Base-by-base conservation (phyloP, 2,888 invertebrate genomes). In the Embidobia sp. region DNA sequence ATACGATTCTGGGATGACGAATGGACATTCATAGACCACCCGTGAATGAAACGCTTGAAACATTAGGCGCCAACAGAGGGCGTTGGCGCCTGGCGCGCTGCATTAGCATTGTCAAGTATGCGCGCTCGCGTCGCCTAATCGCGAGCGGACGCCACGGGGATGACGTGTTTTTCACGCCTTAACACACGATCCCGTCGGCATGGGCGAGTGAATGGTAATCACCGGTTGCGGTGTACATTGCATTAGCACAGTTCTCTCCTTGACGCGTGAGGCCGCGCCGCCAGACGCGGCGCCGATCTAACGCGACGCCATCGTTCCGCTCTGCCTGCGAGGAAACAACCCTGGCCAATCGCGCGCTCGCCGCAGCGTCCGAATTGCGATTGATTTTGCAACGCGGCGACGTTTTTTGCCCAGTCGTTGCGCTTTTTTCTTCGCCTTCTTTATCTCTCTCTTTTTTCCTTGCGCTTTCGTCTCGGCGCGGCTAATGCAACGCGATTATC, bases 161-260 rank as follows among this genome's bases (percentile, higher is more conserved):
- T 55, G 72, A 64, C 72, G 64, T 55, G 55, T 48, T 55, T 55
- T 66, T 66, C 42, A 61, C 61, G 63, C 72, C 64, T 55, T 48
- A 64, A 26, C 57, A 33, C 53, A 29, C 59, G 51, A 48, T 16
- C n/a, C 6, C 18, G 26, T 10, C 55, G 37, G 72, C 26, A 37
- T 53, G 55, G 72, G 73, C 59, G 73, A 57, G 72, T 57, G 63
- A 64, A 73, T 64, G 63, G 40, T 49, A 64, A 64, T 73, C 27
- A 22, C 49, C 15, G 19, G 27, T 57, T 42, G 57, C 57, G 48
- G 67, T 49, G 42, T 44, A 13, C 53, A 35, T 63, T 42, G 59
- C 59, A 49, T 57, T 69, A 59, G 69, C 55, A 11, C 37, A 40
- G 37, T 31, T 73, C 49, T 64, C 40, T 26, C 63, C 72, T 63